phyloP scores from a whole-genome alignment of 1,140 invertebrate genomes.

The Anthonomus grandis region DNA sequence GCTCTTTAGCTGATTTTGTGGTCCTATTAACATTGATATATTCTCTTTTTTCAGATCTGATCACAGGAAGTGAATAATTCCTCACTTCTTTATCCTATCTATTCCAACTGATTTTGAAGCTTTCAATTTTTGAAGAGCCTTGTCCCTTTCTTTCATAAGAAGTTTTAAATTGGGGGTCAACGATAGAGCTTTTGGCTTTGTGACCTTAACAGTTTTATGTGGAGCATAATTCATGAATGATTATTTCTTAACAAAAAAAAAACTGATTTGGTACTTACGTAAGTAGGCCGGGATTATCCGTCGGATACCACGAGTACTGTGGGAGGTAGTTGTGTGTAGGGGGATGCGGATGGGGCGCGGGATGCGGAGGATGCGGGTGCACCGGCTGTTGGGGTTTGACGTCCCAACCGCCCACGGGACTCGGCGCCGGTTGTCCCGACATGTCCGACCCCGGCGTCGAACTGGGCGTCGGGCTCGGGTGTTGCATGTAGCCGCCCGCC shows the following conservation, averaged over 20 bases:
- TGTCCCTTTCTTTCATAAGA: too few species aligned
- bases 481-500: constrained; percentile 47
- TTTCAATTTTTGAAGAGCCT: too few species aligned
- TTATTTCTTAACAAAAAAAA: constrained; percentile 4
- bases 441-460: constrained; percentile 49
- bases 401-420: constrained; percentile 39
- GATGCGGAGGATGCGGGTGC: constrained; percentile 54
- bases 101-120: too few species aligned
- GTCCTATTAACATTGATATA: too few species aligned
- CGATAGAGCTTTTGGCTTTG: too few species aligned
- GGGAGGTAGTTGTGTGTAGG: constrained; percentile 58
- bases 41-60: too few species aligned
- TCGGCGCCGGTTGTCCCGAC: constrained; percentile 45
- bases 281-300: constrained; percentile 66
- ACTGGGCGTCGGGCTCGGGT: constrained; percentile 46
- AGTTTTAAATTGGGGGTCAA: too few species aligned
- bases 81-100: too few species aligned
- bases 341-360: constrained; percentile 42
- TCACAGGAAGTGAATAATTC: too few species aligned
- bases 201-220: too few species aligned
- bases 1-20: too few species aligned
- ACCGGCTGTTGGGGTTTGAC: constrained; percentile 46
- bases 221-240: too few species aligned
- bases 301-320: constrained; percentile 69
- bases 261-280: constrained; percentile 59